A percentile compares a stretch with the other conserved stretches of the same genome.
phyloP scores from a whole-genome alignment of 2,888 invertebrate genomes.

The Leucania comma region DNA sequence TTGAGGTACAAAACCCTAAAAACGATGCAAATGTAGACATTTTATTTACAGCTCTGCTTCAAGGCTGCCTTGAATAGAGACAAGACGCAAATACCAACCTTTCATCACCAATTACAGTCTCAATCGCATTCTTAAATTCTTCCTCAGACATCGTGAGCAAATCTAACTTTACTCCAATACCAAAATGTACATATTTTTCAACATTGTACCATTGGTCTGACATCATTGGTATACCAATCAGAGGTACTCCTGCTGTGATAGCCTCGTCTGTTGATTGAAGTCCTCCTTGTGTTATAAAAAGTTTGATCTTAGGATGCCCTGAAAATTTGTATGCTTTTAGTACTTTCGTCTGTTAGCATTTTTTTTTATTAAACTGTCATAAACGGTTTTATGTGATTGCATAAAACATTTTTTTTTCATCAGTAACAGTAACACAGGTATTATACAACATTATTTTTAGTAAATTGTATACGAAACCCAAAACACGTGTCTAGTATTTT shows the following conservation, averaged over 20 bases:
- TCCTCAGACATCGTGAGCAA: slow-evolving; percentile 22
- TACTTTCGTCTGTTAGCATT: background rate
- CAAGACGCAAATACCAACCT: slow-evolving; percentile 3
- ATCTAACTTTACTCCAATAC: slow-evolving; percentile 40
- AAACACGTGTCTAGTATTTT: no score
- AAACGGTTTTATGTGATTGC: background rate
- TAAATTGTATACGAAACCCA: no score
- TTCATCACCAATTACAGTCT: slow-evolving; percentile 11
- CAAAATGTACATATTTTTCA: slow-evolving; percentile 46
- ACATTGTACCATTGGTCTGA: slow-evolving; percentile 76
- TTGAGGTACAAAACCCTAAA: no score
- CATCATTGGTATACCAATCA: slow-evolving; percentile 76
- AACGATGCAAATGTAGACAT: no score
- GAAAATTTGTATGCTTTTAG: background rate
- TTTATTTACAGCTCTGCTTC: no score
- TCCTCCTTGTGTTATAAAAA: slow-evolving; percentile 82
- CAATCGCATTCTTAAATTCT: slow-evolving; percentile 22
- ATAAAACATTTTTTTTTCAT: no score
- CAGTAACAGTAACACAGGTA: no score
- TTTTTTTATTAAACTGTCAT: background rate
- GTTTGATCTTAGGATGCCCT: slow-evolving; percentile 68
- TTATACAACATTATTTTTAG: no score
- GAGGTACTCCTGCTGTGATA: slow-evolving; percentile 67
- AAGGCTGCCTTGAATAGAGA: no score
- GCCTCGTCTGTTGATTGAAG: slow-evolving; percentile 75